phyloP scores from a whole-genome alignment of 37 sponge, comb jelly and placozoan species.

The Geodia barretti region DNA sequence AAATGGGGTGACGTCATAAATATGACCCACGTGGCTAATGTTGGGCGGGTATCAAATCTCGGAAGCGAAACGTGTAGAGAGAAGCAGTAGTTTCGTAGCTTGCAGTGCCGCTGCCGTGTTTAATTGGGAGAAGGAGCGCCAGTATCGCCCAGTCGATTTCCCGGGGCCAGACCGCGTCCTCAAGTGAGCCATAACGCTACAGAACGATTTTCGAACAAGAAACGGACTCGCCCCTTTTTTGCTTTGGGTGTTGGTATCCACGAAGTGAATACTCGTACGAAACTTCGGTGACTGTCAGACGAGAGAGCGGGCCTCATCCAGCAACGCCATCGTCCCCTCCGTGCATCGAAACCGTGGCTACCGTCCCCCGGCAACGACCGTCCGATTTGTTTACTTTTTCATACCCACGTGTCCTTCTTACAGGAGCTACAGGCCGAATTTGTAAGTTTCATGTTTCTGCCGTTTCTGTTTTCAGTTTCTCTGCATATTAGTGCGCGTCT shows the following conservation, averaged over 20 bases:
- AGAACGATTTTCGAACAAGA: not conserved
- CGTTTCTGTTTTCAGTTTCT: not conserved
- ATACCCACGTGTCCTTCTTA: not conserved
- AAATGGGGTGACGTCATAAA: not conserved
- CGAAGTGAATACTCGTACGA: not conserved
- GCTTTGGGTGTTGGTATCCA: no score
- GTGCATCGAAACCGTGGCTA: not conserved
- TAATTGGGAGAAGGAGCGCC: not conserved
- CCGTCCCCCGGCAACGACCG: not conserved
- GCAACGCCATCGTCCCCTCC: not conserved
- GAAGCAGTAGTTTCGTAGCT: not conserved
- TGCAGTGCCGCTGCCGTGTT: not conserved
- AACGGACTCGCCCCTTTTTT: not conserved
- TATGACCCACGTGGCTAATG: not conserved
- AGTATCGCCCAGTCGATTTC: not conserved
- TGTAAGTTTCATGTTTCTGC: not conserved
- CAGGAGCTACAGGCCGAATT: not conserved
- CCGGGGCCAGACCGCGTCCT: not conserved
- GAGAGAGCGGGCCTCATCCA: not conserved
- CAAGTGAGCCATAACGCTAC: not conserved
- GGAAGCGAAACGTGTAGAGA: not conserved
- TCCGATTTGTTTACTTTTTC: not conserved
- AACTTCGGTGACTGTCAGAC: not conserved
- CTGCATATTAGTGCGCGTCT: not conserved
- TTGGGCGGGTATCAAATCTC: not conserved